Percentiles rank a stretch among this genome's conserved stretches.
phyloP scores from a whole-genome alignment of 2,113 vertebrate genomes.

The Gnathonemus echidnorhynchus region DNA sequence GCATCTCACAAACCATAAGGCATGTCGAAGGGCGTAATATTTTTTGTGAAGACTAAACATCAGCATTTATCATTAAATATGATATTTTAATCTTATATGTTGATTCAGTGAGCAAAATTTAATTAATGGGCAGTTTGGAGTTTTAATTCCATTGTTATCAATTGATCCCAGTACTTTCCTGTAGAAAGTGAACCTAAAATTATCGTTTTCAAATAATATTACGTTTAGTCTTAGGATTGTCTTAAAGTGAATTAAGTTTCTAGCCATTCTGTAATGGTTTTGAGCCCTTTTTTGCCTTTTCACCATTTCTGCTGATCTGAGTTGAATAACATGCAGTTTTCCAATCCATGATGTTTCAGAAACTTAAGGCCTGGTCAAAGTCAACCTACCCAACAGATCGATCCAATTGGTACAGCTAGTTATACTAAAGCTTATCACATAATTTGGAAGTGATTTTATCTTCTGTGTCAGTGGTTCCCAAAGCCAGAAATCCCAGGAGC shows the following conservation, averaged over 20 bases:
- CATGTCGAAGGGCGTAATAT: neutral
- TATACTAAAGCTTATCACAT: neutral
- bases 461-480: neutral
- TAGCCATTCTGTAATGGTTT: neutral
- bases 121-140: neutral
- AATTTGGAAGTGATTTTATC: neutral
- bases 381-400: neutral
- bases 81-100: neutral
- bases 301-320: neutral
- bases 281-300: neutral
- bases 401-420: neutral
- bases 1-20: neutral
- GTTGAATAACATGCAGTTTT: neutral
- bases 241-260: neutral
- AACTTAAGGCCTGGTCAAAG: neutral
- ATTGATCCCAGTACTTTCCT: neutral
- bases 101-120: neutral
- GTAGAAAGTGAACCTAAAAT: neutral
- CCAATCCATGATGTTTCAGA: neutral
- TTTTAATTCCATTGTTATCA: neutral
- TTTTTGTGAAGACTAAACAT: neutral
- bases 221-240: neutral
- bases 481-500: neutral
- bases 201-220: neutral
- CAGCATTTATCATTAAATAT: neutral